These are phyloP conservation scores for Lates calcarifer DNA, from an alignment of 2,113 vertebrate genomes.

Conservation along the genomic window DNA sequence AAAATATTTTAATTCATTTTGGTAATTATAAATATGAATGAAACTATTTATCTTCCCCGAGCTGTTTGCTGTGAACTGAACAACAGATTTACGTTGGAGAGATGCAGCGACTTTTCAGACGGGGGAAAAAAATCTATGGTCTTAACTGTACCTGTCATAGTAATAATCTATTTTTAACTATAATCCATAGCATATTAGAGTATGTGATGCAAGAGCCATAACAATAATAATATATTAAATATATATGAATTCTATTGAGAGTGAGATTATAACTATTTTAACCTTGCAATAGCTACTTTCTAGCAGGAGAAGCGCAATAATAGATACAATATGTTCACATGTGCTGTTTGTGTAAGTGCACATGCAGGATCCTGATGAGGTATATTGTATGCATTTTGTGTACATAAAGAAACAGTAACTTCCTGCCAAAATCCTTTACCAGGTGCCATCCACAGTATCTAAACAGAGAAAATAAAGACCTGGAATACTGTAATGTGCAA, in stretches of 20 bases:
- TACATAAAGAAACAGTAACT: slow-evolving; percentile 65
- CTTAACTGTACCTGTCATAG: slow-evolving; percentile 61
- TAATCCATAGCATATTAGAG: slow-evolving; percentile 71
- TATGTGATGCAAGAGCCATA: slow-evolving; percentile 76
- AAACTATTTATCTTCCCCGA: slow-evolving; percentile 63
- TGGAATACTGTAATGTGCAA: slow-evolving; percentile 69
- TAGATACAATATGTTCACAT: slow-evolving; percentile 33
- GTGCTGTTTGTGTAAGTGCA: slow-evolving; percentile 54
- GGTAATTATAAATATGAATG: slow-evolving; percentile 45
- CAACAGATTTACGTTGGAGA: slow-evolving; percentile 12
- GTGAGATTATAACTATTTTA: slow-evolving; percentile 73
- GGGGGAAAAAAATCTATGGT: slow-evolving; percentile 25
- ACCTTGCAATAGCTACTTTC: slow-evolving; percentile 75
- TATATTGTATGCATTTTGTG: slow-evolving; percentile 55
- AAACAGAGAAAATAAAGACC: slow-evolving; percentile 44
- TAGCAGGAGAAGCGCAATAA: slow-evolving; percentile 75
- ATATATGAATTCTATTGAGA: slow-evolving; percentile 65
- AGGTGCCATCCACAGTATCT: slow-evolving; percentile 58
- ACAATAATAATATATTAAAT: slow-evolving; percentile 62
- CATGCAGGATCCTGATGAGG: slow-evolving; percentile 42
- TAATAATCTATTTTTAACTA: slow-evolving; percentile 78
- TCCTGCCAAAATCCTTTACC: slow-evolving; percentile 67
- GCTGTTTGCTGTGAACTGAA: slow-evolving; percentile 53
- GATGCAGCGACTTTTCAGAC: slow-evolving; percentile 17
- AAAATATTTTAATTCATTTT: slow-evolving; percentile 33